Conservation (phyloP, 2,888 invertebrate species). For the Polyommatus iphigenia region DNA sequence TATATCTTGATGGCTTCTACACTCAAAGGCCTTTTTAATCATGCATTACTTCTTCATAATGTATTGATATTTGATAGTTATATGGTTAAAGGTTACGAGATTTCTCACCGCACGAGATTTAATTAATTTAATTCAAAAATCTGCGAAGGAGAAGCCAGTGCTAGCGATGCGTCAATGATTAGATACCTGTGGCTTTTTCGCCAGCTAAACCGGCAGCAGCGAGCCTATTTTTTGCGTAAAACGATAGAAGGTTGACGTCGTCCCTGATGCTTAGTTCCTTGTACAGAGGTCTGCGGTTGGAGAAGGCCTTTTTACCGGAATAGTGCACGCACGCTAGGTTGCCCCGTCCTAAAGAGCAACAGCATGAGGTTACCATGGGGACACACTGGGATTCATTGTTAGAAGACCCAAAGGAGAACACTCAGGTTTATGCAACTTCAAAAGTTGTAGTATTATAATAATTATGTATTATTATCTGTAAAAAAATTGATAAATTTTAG, state of each 20-base stretch:
- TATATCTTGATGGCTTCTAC: neutral
- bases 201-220: slow-evolving; percentile 80
- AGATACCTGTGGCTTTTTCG: slow-evolving; percentile 76
- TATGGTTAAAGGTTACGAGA: slow-evolving; percentile 41
- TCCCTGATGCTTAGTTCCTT: slow-evolving; percentile 88
- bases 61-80: neutral
- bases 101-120: slow-evolving; percentile 48
- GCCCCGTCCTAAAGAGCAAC: slow-evolving; percentile 85
- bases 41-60: neutral
- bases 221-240: slow-evolving; percentile 90
- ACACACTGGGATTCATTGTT: slow-evolving; percentile 63
- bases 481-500: no score
- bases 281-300: slow-evolving; percentile 86
- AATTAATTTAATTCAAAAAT: slow-evolving; percentile 60
- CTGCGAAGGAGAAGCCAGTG: slow-evolving; percentile 71
- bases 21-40: neutral
- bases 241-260: slow-evolving; percentile 92
- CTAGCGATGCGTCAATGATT: slow-evolving; percentile 60
- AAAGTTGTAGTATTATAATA: neutral
- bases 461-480: no score
- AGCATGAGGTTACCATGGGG: slow-evolving; percentile 69
- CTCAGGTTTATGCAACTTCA: neutral
- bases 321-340: slow-evolving; percentile 92
- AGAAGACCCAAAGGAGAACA: slow-evolving; percentile 44
- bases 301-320: slow-evolving; percentile 89